Evolutionary conservation across 2,888 invertebrate genomes (phyloP).

Genomic region (Lissocephala sabroskyi): DNA sequence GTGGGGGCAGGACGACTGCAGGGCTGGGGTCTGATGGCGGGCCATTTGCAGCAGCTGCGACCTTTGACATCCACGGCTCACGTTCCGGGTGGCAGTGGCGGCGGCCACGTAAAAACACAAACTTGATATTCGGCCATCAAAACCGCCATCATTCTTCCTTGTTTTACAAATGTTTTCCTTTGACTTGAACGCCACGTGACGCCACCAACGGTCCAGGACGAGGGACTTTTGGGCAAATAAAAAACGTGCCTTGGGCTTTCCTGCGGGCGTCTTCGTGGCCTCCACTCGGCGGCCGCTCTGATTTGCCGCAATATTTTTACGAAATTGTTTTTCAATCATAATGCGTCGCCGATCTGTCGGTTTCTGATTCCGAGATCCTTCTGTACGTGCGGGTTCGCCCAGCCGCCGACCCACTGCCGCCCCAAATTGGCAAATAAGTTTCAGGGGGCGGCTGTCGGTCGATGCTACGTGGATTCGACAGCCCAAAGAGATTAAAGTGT

Average conservation of each 20-base stretch:
- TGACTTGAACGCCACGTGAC: constrained; percentile 30
- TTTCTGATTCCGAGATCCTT: no score
- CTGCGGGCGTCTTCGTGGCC: not conserved
- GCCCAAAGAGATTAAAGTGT: no score
- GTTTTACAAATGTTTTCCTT: constrained; percentile 57
- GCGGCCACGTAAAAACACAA: constrained; percentile 55
- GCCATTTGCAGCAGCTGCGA: constrained; percentile 65
- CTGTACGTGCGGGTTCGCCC: not conserved
- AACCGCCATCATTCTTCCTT: constrained; percentile 57
- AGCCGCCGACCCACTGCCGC: no score
- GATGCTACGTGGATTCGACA: no score
- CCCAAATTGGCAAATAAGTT: no score
- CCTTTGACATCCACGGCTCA: constrained; percentile 52
- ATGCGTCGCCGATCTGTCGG: constrained; percentile 10
- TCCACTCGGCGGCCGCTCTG: constrained; percentile 9
- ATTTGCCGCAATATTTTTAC: constrained; percentile 32
- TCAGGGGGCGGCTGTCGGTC: no score
- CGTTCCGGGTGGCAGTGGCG: constrained; percentile 2
- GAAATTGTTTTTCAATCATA: constrained; percentile 63
- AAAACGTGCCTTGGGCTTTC: constrained; percentile 43
- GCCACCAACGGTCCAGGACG: not conserved
- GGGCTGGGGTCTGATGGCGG: no score
- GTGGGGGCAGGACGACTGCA: no score
- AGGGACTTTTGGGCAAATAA: constrained; percentile 20
- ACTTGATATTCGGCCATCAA: constrained; percentile 65